phyloP scores from a whole-genome alignment of 2,113 vertebrate species.

The Grammomys dolichurus region DNA sequence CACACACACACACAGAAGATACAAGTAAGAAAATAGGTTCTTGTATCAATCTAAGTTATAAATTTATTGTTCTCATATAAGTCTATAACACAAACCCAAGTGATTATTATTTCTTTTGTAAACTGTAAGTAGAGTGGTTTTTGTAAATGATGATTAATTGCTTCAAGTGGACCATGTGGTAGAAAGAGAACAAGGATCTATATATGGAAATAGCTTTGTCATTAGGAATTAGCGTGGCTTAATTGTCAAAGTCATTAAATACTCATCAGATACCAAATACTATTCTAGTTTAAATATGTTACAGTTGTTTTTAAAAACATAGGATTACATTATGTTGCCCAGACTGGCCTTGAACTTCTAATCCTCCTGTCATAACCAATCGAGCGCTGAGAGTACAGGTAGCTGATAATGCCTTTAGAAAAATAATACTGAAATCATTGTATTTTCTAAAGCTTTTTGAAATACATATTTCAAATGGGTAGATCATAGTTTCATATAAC shows the following conservation, averaged over 20 bases:
- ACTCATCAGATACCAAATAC: conserved; percentile 20
- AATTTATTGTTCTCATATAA: conserved; percentile 29
- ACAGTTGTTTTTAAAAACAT: background rate
- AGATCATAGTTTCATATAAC: background rate
- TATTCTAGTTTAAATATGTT: conserved; percentile 5
- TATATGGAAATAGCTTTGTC: background rate
- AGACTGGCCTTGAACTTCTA: background rate
- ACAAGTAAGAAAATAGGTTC: conserved; percentile 10
- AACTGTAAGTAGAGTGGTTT: background rate
- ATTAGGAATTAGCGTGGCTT: conserved; percentile 20
- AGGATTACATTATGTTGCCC: background rate
- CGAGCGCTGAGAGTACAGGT: background rate
- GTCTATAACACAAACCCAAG: background rate
- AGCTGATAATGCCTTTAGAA: background rate
- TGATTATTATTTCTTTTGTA: conserved; percentile 15
- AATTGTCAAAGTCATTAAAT: conserved; percentile 1
- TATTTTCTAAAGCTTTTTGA: background rate
- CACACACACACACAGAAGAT: background rate
- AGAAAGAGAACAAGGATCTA: background rate
- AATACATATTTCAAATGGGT: conserved; percentile 5
- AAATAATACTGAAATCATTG: conserved; percentile 16
- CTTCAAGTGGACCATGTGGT: conserved; percentile 5
- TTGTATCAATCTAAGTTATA: background rate
- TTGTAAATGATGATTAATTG: background rate
- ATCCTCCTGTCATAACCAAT: background rate